Base-by-base conservation (phyloP, 2,113 vertebrate genomes). In the Phocoena phocoena region DNA sequence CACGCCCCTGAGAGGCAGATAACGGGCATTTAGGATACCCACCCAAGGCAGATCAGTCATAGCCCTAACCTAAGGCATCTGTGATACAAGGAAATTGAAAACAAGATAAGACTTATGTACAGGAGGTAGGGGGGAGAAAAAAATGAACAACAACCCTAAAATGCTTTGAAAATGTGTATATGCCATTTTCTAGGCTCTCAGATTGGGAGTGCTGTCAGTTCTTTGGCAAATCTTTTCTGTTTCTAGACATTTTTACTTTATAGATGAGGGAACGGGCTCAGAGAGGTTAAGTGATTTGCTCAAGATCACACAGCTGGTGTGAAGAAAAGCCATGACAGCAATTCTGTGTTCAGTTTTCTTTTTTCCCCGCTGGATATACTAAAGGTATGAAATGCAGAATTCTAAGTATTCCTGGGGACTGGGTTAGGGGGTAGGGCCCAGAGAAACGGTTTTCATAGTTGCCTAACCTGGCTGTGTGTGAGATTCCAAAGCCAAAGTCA, bases 1-100 rank as follows among this genome's bases (percentile, higher is more conserved):
- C 95, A 77, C 55, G 0, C 85, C 96, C 67, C 71, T 20, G 23
- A 23, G 76, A 87, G 81, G 41, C 82, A 67, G 97, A 96, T 96
- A 91, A 38, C 21, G 53, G 85, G 41, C 90, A 47, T 87, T 70
- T 53, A 25, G 74, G 33, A 18, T 68, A 91, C 77, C 96, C 93
- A 94, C 91, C 91, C 96, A 18, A 17, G 15, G 13, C n/a, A 62
- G 91, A 86, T 89, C 9, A 90, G 92, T 74, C 81, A 65, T 70
- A 65, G 74, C 53, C 4, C 93, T 79, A 55, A 79, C 31, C 86
- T 5, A 31, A 47, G 71, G 85, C 50, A 21, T 60, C 90, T 74
- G 81, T 55, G 13, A n/a, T 53, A 15, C 47, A 3, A 38, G 91
- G 93, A 94, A 73, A 62, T 5, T 5, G 81, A 36, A 92, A 89